phyloP scores from a whole-genome alignment of 2,797 vertebrate species.

The Tokudaia tokunoshimensis region DNA sequence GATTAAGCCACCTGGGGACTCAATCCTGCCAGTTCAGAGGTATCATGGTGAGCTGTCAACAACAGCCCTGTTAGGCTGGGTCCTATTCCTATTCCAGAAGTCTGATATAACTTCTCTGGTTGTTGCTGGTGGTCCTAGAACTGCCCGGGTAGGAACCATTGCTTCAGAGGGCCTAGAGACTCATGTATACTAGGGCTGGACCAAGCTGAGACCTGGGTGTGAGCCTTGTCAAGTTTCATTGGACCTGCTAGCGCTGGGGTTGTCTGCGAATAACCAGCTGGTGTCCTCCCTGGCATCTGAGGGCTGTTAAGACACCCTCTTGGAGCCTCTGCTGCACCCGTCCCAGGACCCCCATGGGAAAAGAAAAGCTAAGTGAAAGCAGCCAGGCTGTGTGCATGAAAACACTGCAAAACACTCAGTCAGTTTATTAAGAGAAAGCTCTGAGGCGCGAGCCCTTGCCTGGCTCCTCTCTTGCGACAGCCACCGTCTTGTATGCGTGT shows the following conservation, averaged over 20 bases:
- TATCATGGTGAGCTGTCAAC: background rate
- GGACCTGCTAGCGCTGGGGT: background rate
- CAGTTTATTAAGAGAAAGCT: background rate
- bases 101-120: background rate
- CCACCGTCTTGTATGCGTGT: background rate
- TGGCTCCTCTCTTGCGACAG: rapidly evolving
- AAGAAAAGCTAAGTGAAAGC: background rate
- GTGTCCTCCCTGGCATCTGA: background rate
- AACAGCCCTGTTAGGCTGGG: background rate
- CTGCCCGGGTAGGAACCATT: background rate
- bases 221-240: background rate
- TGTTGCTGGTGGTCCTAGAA: background rate
- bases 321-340: rapidly evolving
- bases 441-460: background rate
- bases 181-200: background rate
- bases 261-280: background rate
- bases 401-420: background rate
- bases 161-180: background rate
- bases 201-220: background rate
- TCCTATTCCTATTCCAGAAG: background rate
- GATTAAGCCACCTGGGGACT: background rate
- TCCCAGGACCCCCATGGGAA: background rate
- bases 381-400: background rate
- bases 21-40: background rate
- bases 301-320: background rate